These are phyloP conservation scores for Anoura caudifer DNA, from an alignment of 2,113 vertebrate species.

Conservation along the genomic window DNA sequence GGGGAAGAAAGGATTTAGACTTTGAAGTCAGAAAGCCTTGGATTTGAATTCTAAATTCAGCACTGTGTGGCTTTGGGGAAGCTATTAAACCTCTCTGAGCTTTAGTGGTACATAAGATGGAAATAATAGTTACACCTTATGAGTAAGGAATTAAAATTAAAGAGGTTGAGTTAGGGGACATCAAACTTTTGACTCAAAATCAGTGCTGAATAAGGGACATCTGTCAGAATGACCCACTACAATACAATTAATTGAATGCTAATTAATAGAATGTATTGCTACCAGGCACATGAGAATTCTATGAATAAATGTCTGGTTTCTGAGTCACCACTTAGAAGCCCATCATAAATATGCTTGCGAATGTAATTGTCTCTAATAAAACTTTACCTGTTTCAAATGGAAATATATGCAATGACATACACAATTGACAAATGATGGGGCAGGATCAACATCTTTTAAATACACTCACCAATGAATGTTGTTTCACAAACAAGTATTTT, in stretches of 20 bases:
- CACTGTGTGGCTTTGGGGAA: not conserved
- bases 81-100: not conserved
- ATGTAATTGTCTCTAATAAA: conserved; percentile 20
- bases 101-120: not conserved
- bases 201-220: not conserved
- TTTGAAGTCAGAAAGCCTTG: not conserved
- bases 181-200: not conserved
- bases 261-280: not conserved
- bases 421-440: not conserved
- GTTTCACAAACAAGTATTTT: not conserved
- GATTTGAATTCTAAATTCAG: not conserved
- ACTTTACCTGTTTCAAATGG: not conserved
- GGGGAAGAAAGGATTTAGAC: not conserved
- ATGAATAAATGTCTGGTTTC: not conserved
- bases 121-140: not conserved
- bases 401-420: not conserved
- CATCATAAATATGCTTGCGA: not conserved
- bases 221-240: not conserved
- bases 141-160: not conserved
- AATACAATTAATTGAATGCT: not conserved
- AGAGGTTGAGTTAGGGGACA: not conserved
- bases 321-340: not conserved
- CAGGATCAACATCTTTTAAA: not conserved
- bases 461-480: not conserved
- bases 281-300: not conserved